Percentiles rank a stretch among this genome's conserved stretches.
phyloP scores from a whole-genome alignment of 2,113 vertebrate genomes.

The Bufo bufo region DNA sequence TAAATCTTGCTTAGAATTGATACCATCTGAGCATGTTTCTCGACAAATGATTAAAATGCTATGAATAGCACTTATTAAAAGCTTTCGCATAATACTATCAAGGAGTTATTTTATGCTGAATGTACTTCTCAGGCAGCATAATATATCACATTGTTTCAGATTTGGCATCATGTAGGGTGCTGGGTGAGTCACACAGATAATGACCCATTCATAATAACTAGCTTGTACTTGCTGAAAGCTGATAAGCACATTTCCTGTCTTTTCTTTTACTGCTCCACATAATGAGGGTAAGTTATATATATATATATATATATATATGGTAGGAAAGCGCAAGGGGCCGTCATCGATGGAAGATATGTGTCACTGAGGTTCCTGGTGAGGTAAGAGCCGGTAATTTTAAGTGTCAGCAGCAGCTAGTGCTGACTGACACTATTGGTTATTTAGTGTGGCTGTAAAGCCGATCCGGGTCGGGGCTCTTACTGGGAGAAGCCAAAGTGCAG shows the following conservation, averaged over 20 bases:
- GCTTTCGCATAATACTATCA: background rate
- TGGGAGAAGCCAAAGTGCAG: no score
- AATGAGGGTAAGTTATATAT: background rate
- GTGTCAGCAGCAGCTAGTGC: no score
- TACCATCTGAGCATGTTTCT: background rate
- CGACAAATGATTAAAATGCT: background rate
- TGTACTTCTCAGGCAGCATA: background rate
- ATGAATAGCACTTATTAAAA: background rate
- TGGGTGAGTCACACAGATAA: conserved; percentile 36
- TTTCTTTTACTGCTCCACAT: background rate
- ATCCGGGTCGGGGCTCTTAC: no score
- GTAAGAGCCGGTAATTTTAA: no score
- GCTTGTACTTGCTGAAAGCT: background rate
- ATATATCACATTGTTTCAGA: background rate
- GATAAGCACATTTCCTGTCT: conserved; percentile 12
- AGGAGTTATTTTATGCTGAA: background rate
- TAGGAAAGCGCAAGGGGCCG: background rate
- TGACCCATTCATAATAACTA: conserved; percentile 32
- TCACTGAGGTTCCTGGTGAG: no score
- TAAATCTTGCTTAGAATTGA: background rate
- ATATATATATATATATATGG: background rate
- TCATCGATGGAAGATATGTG: no score
- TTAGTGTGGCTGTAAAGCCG: no score
- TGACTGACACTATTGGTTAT: no score
- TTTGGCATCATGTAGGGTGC: conserved; percentile 9